Evolutionary conservation across 2,113 vertebrate species (phyloP), one percentile per base, ranked within the genome.

Genomic region (Sula dactylatra): DNA sequence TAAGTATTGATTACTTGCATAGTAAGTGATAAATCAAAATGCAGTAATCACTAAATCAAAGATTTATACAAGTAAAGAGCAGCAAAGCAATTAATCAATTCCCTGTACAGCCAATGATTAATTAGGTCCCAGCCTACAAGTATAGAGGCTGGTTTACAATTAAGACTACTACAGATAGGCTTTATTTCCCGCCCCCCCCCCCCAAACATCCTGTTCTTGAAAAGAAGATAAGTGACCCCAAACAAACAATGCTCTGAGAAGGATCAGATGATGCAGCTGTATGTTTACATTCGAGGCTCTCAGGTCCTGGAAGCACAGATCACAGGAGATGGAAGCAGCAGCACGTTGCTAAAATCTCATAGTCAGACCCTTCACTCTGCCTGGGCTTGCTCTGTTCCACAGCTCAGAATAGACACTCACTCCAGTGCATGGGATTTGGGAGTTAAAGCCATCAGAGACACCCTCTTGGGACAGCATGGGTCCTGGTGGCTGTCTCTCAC

Each of bases 61-160:
- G 97, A 98, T 98, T 99, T 98, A 99, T 99, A 98, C 92, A 98
- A 97, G 93, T 98, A 99, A 99, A 99, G 98, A 99, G 97, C 98
- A 98, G 97, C 98, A 95, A 98, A 98, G 98, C 98, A 98, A 98
- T 99, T 98, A 97, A 98, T 98, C 98, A 98, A 97, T 97, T 98
- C 95, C 94, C 96, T 97, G 97, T 97, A 98, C 94, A 98, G 95
- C 98, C 97, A 88, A 86, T 99, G 98, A 98, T 99, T 99, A 99
- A 99, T 99, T 99, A 98, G 97, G 94, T 97, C 97, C 92, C 98
- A 97, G 90, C 91, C 95, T 97, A 95, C 98, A 98, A 98, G 97
- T 91, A 96, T 73, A 96, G 95, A 97, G 94, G 96, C 92, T 97
- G 74, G 91, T 94, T 97, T 95, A 97, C 98, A 98, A 96, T 98